These are phyloP conservation scores for Calcarius lapponicus DNA, from an alignment of 2,797 vertebrate genomes.

Conservation along the genomic window DNA sequence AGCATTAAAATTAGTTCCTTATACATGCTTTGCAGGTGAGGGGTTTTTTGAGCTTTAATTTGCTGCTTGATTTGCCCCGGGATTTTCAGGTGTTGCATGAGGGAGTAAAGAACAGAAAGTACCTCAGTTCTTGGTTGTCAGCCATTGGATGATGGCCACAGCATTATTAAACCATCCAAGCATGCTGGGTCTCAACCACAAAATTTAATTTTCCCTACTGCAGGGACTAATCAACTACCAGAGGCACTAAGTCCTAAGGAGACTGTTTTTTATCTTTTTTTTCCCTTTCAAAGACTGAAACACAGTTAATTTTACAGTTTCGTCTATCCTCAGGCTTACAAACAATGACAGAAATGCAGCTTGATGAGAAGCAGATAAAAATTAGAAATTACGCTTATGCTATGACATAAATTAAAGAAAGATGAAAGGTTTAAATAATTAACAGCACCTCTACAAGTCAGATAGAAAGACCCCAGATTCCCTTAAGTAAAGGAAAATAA, in stretches of 20 bases:
- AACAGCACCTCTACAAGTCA: slow-evolving; percentile 39
- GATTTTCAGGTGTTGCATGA: slow-evolving; percentile 90
- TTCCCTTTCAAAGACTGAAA: slow-evolving; percentile 65
- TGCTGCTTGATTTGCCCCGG: slow-evolving; percentile 82
- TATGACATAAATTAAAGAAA: slow-evolving; percentile 76
- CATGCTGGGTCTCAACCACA: slow-evolving; percentile 86
- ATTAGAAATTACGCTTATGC: slow-evolving; percentile 67
- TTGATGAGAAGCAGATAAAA: slow-evolving; percentile 80
- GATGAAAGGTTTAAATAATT: slow-evolving; percentile 68
- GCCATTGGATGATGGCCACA: slow-evolving; percentile 90
- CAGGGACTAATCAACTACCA: slow-evolving; percentile 80
- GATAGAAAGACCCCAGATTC: slow-evolving; percentile 9
- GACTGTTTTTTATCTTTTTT: slow-evolving; percentile 73
- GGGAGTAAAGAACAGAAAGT: slow-evolving; percentile 83
- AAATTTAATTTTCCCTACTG: slow-evolving; percentile 83
- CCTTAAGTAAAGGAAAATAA: not conserved
- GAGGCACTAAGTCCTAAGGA: slow-evolving; percentile 76
- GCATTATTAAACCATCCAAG: slow-evolving; percentile 94
- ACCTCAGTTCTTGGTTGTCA: slow-evolving; percentile 83
- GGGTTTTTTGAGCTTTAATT: slow-evolving; percentile 83
- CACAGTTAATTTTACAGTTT: slow-evolving; percentile 79
- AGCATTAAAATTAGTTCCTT: slow-evolving; percentile 89
- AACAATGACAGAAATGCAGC: slow-evolving; percentile 76
- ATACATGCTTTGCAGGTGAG: slow-evolving; percentile 85
- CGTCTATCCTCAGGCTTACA: slow-evolving; percentile 78